These are phyloP conservation scores for Numenius arquata DNA, from an alignment of 2,113 vertebrate species.

Conservation along the genomic window DNA sequence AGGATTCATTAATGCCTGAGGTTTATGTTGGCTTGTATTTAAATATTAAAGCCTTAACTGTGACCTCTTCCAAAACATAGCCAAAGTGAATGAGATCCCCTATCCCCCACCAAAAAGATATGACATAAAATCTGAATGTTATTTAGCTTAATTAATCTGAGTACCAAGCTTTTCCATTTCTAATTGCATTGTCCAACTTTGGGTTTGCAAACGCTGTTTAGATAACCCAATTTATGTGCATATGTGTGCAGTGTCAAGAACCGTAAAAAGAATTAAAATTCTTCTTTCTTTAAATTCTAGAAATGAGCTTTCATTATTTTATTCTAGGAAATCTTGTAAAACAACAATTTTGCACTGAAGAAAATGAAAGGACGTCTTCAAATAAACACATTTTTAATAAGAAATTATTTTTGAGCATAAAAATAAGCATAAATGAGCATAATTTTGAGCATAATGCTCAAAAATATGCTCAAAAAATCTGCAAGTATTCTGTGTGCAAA, in stretches of 20 bases:
- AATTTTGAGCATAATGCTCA: background rate
- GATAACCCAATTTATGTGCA: background rate
- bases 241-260: background rate
- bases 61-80: background rate
- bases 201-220: background rate
- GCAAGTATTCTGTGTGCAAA: background rate
- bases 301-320: background rate
- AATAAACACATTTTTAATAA: background rate
- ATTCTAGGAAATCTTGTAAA: background rate
- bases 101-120: background rate
- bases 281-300: background rate
- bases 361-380: background rate
- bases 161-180: background rate
- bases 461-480: background rate
- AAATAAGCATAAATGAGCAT: too few species aligned
- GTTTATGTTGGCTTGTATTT: background rate
- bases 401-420: background rate
- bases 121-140: background rate
- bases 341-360: background rate
- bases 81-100: background rate
- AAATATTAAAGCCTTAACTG: background rate
- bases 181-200: background rate
- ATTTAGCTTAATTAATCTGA: background rate
- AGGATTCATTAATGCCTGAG: background rate
- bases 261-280: background rate